Base-by-base conservation (phyloP, 1,140 invertebrate genomes). In the Capitella teleta region DNA sequence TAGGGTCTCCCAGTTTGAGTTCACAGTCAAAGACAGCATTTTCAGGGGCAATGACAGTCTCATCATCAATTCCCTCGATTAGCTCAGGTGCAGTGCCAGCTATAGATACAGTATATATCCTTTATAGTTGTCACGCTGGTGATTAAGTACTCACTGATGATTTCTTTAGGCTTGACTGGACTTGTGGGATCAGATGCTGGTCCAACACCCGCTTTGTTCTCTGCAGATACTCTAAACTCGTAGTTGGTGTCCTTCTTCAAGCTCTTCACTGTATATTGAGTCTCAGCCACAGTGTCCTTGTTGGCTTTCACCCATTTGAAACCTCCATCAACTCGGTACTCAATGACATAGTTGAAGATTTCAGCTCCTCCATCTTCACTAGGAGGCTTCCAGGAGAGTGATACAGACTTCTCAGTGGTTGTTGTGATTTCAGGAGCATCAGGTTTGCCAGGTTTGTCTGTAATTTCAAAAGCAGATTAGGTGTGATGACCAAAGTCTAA, bases 191-290 rank as follows among this genome's bases (percentile, higher is more conserved):
- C 90, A 28, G 90, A 93, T 5, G 92, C 92, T 70, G 94, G 89
- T 53, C 92, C 87, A 48, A 82, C 80, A 19, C 94, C 95, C 24
- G 86, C 93, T 64, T 95, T 92, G 71, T 98, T 98, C 0, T 97
- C 85, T 18, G 95, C 94, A 67, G 88, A 86, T 0, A 98, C 82
- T 47, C 95, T 80, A 77, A 98, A 98, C 70, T 96, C 89, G 66
- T 97, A 98, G 70, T 94, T 88, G 61, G 92, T 86, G 28, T 87
- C 89, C 74, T 97, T 90, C 1, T 79, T 83, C 3, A 98, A 72
- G 56, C 87, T 84, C 26, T 51, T 63, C 1, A 67, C 61, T 18
- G 52, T 59, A 42, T 60, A 68, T 5, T 36, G 30, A n/a, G 58
- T 63, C 2, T 62, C 61, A 28, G 63, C 51, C 8, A 64, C 57